Base-by-base conservation (phyloP, 2,113 vertebrate genomes). In the Hyaena hyaena region DNA sequence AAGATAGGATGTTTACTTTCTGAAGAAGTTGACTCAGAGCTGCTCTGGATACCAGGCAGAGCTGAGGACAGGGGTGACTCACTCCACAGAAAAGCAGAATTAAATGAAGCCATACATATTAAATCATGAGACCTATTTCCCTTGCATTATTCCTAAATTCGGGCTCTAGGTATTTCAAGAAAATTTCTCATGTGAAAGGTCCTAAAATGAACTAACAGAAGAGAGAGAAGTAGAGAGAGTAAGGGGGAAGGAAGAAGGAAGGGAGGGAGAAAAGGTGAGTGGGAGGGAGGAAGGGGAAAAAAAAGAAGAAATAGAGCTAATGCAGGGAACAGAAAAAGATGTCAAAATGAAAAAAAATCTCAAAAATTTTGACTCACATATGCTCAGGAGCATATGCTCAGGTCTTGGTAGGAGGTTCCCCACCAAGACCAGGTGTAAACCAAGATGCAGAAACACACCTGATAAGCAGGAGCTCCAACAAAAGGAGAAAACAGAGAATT, bases 31-130 rank as follows among this genome's bases (percentile, higher is more conserved):
- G 35, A 61, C n/a, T 28, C 24, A 55, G 45, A 92, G 35, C 45
- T 90, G 39, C 65, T 63, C 48, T 87, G 66, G 81, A 76, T 11
- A 39, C 63, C 50, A 96, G 89, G 89, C 58, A 93, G n/a, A 45
- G 19, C 53, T 87, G 80, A 93, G 35, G 43, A 65, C 23, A 61
- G 21, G 48, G 14, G 33, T 58, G 23, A 76, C 50, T 63, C 81
- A 86, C 4, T 71, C 33, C 45, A 71, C 55, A 96, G 53, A 91
- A 90, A 93, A 91, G 68, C 68, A 87, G 68, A 96, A 88, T 88
- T 93, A 73, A 92, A 66, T 28, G 50, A 88, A 82, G 7, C 87
- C 83, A 68, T 95, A 23, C 23, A 48, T 89, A 65, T 12, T 90
- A 50, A 86, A 68, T 86, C 92, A 35, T 45, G 11, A 81, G 58